Base-by-base conservation (phyloP, 2,113 vertebrate genomes). In the Cynoglossus semilaevis region DNA sequence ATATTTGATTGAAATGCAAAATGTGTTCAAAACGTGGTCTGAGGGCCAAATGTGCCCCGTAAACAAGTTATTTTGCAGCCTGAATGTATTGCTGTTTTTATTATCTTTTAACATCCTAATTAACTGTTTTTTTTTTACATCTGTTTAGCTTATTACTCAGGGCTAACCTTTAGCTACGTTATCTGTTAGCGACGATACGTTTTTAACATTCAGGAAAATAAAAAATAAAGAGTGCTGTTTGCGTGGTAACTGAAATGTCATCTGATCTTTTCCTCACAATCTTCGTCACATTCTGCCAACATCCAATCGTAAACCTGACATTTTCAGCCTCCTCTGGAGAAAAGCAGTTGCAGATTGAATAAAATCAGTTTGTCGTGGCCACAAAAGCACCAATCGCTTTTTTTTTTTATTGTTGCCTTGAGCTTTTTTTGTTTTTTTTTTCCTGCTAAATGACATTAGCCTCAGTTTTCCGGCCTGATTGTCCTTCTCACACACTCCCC, bases 261-360 rank as follows among this genome's bases (percentile, higher is more conserved):
- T 29, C 22, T 29, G 22, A 29, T 29, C 22, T 29, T 29, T 7
- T 10, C 9, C 45, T 13, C 59, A 19, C 61, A 62, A 41, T 48
- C 56, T 49, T 15, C 17, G 40, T 52, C 7, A 35, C 47, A 65
- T 52, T 66, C 58, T 67, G 67, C 55, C 4, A 35, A 63, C 40
- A 54, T 60, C 70, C 73, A 58, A 43, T 48, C 22, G 50, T 47
- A 70, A 74, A 41, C 35, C 44, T 61, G 72, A 70, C 64, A 64
- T 82, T 55, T 66, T 38, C 49, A 42, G 51, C 64, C 29, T 66
- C 63, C 47, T 45, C 58, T 49, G 10, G 1, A 47, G 42, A 47
- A 56, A 34, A 75, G 59, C 49, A 12, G 42, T 22, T 29, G 47
- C 65, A 63, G 55, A 57, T 50, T 45, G 61, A 70, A 47, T 34